Conservation (phyloP, 2,888 invertebrate species). For the Ophioninae sp. region DNA sequence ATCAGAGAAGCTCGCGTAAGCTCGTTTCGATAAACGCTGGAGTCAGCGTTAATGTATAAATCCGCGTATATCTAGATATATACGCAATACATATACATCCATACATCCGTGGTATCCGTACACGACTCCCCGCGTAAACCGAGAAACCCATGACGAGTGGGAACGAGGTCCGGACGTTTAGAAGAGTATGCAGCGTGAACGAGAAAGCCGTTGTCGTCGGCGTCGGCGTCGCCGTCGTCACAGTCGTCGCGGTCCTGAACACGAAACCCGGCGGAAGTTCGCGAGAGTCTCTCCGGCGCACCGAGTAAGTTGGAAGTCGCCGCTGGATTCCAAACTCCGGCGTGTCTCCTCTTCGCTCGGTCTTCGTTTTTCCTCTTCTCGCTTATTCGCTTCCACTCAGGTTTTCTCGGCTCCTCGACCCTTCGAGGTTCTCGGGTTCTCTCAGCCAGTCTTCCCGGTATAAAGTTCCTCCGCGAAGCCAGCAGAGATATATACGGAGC, state of each 20-base stretch:
- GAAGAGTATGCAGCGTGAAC: slow-evolving; percentile 56
- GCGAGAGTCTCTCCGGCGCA: slow-evolving; percentile 56
- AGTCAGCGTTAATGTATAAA: no score
- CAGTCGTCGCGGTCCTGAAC: slow-evolving; percentile 59
- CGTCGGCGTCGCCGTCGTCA: slow-evolving; percentile 29
- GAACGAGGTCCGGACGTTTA: slow-evolving; percentile 50
- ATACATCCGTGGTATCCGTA: not conserved
- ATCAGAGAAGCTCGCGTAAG: not conserved
- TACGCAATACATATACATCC: no score
- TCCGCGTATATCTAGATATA: no score
- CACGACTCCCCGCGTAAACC: slow-evolving; percentile 39
- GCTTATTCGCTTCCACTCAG: slow-evolving; percentile 27
- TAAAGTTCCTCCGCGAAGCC: slow-evolving; percentile 60
- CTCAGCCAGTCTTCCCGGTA: slow-evolving; percentile 63
- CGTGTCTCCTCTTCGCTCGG: slow-evolving; percentile 45
- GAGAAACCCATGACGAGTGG: slow-evolving; percentile 39
- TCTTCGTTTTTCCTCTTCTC: slow-evolving; percentile 33
- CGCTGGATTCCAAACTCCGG: slow-evolving; percentile 61
- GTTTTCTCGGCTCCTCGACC: slow-evolving; percentile 50
- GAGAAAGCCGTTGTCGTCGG: slow-evolving; percentile 54
- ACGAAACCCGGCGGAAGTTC: slow-evolving; percentile 60
- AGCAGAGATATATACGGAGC: slow-evolving; percentile 54
- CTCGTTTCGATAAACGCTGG: not conserved
- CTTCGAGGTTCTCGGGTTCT: slow-evolving; percentile 47
- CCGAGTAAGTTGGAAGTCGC: slow-evolving; percentile 60